Base-by-base conservation (phyloP, 2,888 invertebrate species). In the Allolobophora icterica region DNA sequence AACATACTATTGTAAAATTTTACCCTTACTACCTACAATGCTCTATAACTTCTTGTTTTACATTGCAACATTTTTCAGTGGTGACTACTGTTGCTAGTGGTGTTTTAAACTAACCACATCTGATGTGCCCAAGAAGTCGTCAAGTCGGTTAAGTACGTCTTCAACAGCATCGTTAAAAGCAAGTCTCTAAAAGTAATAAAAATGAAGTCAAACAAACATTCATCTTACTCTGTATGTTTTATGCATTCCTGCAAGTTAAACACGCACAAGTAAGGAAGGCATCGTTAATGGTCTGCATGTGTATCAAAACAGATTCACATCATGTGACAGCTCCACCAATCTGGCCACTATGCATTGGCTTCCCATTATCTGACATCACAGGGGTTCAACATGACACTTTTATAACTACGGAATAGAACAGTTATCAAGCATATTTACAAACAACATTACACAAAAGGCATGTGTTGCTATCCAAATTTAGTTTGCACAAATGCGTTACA, bases 111-210 rank as follows among this genome's bases (percentile, higher is more conserved):
- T 91, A 33, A 91, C 91, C 35, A 52, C 33, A 84, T 91, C 91
- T 15, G 89, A 87, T 30, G 52, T 52, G 89, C 87, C 91, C 24
- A 91, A 33, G 38, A 91, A 91, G 52, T 89, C 87, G 24, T 91
- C 91, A 21, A 91, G 52, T 42, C 87, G 87, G 40, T 87, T 89
- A 40, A 84, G 52, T 13, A 91, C 30, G 30, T 91, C 91, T 34
- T 91, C 91, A 34, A 91, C 91, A 33, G 84, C 89, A 30, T 87
- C 89, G 21, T 42, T 38, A 89, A 91, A 91, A 13, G 71, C 71
- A 30, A n/a, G 71, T n/a, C 71, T 71, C 71, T 71, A n/a, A 30
- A 71, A 71, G n/a, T 11, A n/a, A 71, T 71, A 71, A 71, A 71
- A 71, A 30, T n/a, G 30, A 30, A 71, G n/a, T 71, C 71, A 71